phyloP scores from a whole-genome alignment of 1,140 invertebrate species.

The Philopotamus ludificatus region DNA sequence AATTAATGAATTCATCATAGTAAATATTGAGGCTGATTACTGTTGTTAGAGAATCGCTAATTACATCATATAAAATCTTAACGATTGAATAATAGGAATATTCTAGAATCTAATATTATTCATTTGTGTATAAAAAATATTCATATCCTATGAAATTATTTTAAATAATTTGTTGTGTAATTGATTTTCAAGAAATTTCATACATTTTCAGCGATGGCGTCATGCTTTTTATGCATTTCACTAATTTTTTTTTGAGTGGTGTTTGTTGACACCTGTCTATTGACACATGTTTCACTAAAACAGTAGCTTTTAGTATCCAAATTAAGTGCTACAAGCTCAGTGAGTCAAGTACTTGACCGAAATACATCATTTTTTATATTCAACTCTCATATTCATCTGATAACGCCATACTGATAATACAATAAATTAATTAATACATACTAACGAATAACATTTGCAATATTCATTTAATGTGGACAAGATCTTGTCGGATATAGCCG shows the following conservation, averaged over 20 bases:
- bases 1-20: too few species aligned
- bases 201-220: background rate
- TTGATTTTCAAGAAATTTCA: background rate
- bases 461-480: too few species aligned
- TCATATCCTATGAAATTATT: background rate
- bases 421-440: too few species aligned
- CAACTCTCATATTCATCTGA: too few species aligned
- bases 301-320: constrained; percentile 13
- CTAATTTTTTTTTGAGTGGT: background rate
- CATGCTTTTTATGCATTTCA: background rate
- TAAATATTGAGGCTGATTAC: too few species aligned
- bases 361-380: too few species aligned
- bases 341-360: background rate
- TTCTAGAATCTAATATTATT: background rate
- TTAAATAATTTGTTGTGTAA: background rate
- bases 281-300: background rate
- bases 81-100: too few species aligned
- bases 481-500: too few species aligned
- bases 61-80: too few species aligned
- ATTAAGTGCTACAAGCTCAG: constrained; percentile 4
- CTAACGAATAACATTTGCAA: too few species aligned
- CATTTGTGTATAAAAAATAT: background rate
- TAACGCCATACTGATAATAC: too few species aligned
- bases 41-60: too few species aligned
- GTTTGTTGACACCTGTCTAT: background rate